Percentiles rank a stretch among this genome's conserved stretches.
Conservation (phyloP, 2,888 invertebrate species). For the Omphaloscelis lunosa region DNA sequence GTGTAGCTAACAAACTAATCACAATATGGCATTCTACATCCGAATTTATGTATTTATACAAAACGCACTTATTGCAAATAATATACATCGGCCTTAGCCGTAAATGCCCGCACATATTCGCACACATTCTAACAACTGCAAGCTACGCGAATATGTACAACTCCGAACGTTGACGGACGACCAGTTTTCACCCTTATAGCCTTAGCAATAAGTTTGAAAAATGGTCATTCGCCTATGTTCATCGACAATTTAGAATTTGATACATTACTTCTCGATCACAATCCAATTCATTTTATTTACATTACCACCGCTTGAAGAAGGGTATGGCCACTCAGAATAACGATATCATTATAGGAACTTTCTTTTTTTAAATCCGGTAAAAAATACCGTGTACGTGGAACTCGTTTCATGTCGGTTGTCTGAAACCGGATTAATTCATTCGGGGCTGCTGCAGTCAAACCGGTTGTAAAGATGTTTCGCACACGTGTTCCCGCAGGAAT, state of each 20-base stretch:
- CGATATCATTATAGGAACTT: neutral
- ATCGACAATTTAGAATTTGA: slow-evolving; percentile 65
- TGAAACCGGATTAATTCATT: slow-evolving; percentile 26
- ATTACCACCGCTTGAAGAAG: slow-evolving; percentile 34
- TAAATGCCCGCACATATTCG: slow-evolving; percentile 58
- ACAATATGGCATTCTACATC: slow-evolving; percentile 84
- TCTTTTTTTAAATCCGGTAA: slow-evolving; percentile 17
- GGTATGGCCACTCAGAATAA: slow-evolving; percentile 21
- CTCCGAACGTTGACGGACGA: neutral
- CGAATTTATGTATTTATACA: slow-evolving; percentile 76
- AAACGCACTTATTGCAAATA: slow-evolving; percentile 74
- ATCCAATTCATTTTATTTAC: slow-evolving; percentile 57
- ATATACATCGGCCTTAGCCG: slow-evolving; percentile 69
- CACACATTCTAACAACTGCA: slow-evolving; percentile 52
- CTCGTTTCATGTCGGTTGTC: slow-evolving; percentile 12
- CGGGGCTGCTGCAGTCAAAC: slow-evolving; percentile 28
- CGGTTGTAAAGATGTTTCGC: slow-evolving; percentile 29
- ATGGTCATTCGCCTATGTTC: slow-evolving; percentile 7
- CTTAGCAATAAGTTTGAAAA: neutral
- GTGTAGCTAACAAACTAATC: slow-evolving; percentile 82
- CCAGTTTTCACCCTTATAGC: neutral
- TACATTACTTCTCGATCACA: slow-evolving; percentile 63
- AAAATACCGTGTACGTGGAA: neutral
- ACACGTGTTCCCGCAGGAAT: slow-evolving; percentile 8
- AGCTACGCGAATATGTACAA: slow-evolving; percentile 68